These are phyloP conservation scores for Hemiscyllium ocellatum DNA, from an alignment of 2,113 vertebrate species.

Conservation along the genomic window DNA sequence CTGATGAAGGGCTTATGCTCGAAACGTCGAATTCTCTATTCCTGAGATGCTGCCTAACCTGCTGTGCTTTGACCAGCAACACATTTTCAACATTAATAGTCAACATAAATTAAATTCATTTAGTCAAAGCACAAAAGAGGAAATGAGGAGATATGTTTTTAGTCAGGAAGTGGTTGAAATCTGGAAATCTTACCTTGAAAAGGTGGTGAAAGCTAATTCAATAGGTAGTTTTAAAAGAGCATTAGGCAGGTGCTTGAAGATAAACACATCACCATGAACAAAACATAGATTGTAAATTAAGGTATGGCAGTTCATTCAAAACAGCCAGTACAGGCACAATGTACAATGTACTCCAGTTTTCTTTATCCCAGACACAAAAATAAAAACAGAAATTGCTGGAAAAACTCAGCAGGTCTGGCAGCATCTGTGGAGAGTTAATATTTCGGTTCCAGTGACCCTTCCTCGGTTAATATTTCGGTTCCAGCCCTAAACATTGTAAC, in stretches of 20 bases:
- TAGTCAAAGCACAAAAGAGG: neutral
- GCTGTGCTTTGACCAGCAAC: too few relatives aligned
- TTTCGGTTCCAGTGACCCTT: too few relatives aligned
- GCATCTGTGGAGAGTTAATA: too few relatives aligned
- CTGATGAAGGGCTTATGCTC: too few relatives aligned
- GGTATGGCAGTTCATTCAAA: neutral
- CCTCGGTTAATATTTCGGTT: too few relatives aligned
- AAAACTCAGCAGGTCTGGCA: too few relatives aligned
- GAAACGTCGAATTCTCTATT: too few relatives aligned
- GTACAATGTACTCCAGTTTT: too few relatives aligned
- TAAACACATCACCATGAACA: neutral
- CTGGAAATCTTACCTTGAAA: neutral
- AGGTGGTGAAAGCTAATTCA: neutral
- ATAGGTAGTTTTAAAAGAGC: neutral
- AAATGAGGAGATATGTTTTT: neutral
- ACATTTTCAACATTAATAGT: neutral
- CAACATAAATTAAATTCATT: neutral
- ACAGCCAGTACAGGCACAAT: neutral
- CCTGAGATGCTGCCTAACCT: too few relatives aligned
- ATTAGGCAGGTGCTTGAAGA: neutral
- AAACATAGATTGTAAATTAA: neutral
- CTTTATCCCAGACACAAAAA: too few relatives aligned
- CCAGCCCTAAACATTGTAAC: too few relatives aligned
- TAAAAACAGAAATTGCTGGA: too few relatives aligned
- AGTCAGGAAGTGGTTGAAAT: neutral